Evolutionary conservation across 2,113 vertebrate genomes (phyloP).

Genomic region (Lichenostomus cassidix): DNA sequence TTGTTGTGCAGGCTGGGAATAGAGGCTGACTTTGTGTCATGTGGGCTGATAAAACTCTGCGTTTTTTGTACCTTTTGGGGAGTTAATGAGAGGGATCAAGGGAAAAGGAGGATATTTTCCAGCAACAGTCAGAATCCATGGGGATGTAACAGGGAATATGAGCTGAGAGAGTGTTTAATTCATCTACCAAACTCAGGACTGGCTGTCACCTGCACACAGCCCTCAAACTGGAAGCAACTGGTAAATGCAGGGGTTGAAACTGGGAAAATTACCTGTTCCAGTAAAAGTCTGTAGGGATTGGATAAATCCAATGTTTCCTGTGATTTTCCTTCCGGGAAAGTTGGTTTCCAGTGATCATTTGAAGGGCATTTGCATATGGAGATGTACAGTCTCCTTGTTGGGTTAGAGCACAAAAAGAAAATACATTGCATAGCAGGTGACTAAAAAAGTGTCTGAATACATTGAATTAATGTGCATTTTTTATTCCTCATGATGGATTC

Average conservation of each 20-base stretch:
- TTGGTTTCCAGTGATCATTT: not conserved
- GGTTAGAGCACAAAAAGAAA: not conserved
- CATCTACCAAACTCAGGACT: not conserved
- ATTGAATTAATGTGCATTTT: not conserved
- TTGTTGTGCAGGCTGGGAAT: not conserved
- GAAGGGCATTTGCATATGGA: not conserved
- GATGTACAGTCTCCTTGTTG: not conserved
- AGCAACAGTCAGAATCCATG: not conserved
- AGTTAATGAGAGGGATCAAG: not conserved
- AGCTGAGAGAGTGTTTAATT: not conserved
- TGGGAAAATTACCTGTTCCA: not conserved
- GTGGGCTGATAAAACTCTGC: not conserved
- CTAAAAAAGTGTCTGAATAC: not conserved
- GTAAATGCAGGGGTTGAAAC: not conserved
- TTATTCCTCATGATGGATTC: not conserved
- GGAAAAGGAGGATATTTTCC: not conserved
- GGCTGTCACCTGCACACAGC: not conserved
- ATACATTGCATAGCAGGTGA: not conserved
- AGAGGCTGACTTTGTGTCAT: rapidly evolving
- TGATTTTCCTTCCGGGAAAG: not conserved
- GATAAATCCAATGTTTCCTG: not conserved
- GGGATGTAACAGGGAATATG: not conserved
- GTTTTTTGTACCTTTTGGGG: not conserved
- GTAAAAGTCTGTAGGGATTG: not conserved
- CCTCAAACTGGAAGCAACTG: not conserved